Evolutionary conservation across 2,888 invertebrate species (phyloP), one percentile per base, ranked within the genome.

Genomic region (Noctua janthe): DNA sequence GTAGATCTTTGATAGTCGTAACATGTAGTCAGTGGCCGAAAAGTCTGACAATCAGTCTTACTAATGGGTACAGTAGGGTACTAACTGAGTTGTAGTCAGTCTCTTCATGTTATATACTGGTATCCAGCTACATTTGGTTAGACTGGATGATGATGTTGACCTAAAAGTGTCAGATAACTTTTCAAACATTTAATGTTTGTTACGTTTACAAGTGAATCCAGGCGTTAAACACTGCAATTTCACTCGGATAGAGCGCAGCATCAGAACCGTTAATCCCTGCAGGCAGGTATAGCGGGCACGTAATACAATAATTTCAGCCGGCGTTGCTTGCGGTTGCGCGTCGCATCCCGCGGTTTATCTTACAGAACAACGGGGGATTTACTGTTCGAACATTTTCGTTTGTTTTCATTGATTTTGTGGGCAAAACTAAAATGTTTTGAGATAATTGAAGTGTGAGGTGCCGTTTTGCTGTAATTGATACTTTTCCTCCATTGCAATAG

Each of bases 231-330:
- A 43, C 47, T 62, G 51, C 20, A 81, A 76, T 85, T 67, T 64
- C 51, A 69, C 23, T 86, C 75, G n/a, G 59, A 78, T 86, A 88
- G 29, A 71, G 54, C 73, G 81, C 86, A 85, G 78, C 43, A 43
- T 59, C 69, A 6, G 62, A 85, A 82, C 89, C 89, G 91, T 88
- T 89, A 89, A 74, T 82, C 83, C 90, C 88, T 86, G 76, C 78
- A 71, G 85, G 76, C 78, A 71, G 85, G 76, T 64, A 69, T 71
- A 82, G 78, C 80, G 79, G 74, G 76, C 89, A 88, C 91, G 91
- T 87, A 89, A 72, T 71, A 74, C n/a, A 70, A 83, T 78, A 81
- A 90, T 83, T 74, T 74, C 73, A 49, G 78, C 72, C 80, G 76
- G 72, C 72, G 82, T 67, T 66, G 83, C 87, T 84, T 89, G 89